Evolutionary conservation across 2,113 vertebrate species (phyloP), one percentile per base, ranked within the genome.

Genomic region (Sinosuthora webbiana): DNA sequence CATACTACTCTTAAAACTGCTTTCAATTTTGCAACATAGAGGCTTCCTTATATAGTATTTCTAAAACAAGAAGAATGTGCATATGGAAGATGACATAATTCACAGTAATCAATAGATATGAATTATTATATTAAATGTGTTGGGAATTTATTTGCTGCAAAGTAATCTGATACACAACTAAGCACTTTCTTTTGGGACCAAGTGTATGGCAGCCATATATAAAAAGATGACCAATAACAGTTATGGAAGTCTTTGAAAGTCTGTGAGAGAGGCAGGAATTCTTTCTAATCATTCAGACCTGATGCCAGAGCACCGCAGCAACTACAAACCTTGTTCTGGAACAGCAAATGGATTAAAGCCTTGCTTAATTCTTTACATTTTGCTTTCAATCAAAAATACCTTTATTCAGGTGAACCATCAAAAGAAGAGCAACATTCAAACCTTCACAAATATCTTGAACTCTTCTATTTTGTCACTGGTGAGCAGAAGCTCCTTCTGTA

Each of bases 391-490:
- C 7, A 70, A 87, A 49, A 78, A 37, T 30, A 59, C 4, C 11
- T 57, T 25, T 60, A n/a, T 33, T 71, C 45, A 92, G 12, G 7
- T 68, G 64, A 82, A 52, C 30, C 67, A 30, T n/a, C 21, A 80
- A 63, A 90, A 93, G 45, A 69, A 68, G 76, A 69, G 47, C 2
- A 81, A 88, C 84, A 89, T 60, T 64, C 92, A 73, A 94, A 98
- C 99, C 98, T 99, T 98, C 69, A 99, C 98, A 97, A 99, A 99
- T 39, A 93, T 65, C 75, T 97, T 95, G 83, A 99, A 98, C 69
- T 99, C 98, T 64, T 99, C 98, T 82, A 98, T 96, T 96, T 98
- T 98, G 27, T 97, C 96, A 96, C 71, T 98, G 68, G 98, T 96
- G 44, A 98, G 91, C 25, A 96, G 73, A 49, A 99, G 78, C 75